Percentiles rank a stretch among this genome's conserved stretches.
phyloP scores from a whole-genome alignment of 2,888 invertebrate genomes.

The Bibio marci region DNA sequence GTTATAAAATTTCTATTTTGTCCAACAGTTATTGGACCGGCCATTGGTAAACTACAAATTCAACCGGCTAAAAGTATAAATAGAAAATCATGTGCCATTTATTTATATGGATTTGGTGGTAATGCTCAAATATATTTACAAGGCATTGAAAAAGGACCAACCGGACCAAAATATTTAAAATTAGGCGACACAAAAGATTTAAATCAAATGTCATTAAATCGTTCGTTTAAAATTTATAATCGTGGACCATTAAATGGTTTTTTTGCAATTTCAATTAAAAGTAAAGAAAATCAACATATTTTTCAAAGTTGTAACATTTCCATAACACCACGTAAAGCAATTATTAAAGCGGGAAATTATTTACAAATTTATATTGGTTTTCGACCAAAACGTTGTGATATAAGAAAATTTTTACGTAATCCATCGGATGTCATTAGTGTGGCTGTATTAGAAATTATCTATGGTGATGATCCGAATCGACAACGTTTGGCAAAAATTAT shows the following conservation, averaged over 20 bases:
- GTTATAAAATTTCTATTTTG: slow-evolving; percentile 35
- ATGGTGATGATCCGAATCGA: slow-evolving; percentile 35
- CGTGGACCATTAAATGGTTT: slow-evolving; percentile 38
- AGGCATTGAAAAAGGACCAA: slow-evolving; percentile 35
- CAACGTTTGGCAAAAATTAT: slow-evolving; percentile 23
- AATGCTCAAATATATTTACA: slow-evolving; percentile 32
- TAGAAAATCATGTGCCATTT: slow-evolving; percentile 15
- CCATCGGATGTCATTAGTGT: slow-evolving; percentile 24
- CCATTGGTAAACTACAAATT: slow-evolving; percentile 36
- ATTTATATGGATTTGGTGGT: slow-evolving; percentile 42
- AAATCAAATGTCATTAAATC: slow-evolving; percentile 24
- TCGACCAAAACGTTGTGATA: slow-evolving; percentile 31
- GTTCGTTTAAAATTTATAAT: slow-evolving; percentile 35
- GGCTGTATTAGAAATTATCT: slow-evolving; percentile 31
- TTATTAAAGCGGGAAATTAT: slow-evolving; percentile 27
- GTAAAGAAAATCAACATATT: slow-evolving; percentile 4
- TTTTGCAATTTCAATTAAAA: slow-evolving; percentile 17
- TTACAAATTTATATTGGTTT: slow-evolving; percentile 28
- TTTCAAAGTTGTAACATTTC: slow-evolving; percentile 10
- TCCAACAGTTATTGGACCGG: slow-evolving; percentile 36
- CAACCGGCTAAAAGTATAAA: slow-evolving; percentile 19
- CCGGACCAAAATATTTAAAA: slow-evolving; percentile 37
- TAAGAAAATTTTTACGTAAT: slow-evolving; percentile 25
- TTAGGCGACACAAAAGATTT: slow-evolving; percentile 35
- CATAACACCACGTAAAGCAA: slow-evolving; percentile 27